Base-by-base conservation (phyloP, 2,113 vertebrate species). In the Morone saxatilis region DNA sequence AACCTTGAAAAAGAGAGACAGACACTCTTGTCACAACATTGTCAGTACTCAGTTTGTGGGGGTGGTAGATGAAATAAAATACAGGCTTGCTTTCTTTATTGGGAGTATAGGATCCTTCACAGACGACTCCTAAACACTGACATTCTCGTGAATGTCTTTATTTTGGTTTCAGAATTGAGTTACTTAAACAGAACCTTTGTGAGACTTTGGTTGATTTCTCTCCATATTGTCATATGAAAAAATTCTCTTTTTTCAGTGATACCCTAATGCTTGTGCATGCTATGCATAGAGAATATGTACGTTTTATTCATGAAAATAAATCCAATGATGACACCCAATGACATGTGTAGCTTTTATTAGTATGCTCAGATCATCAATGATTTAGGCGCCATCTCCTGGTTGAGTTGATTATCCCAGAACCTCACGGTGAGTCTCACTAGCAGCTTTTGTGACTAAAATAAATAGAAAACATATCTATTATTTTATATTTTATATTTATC, bases 311-410 rank as follows among this genome's bases (percentile, higher is more conserved):
- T 51, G 2, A 38, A 47, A 81, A 50, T 43, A 59, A n/a, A 31
- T 31, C 31, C 31, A 31, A 31, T 31, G 60, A 25, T 11, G n/a
- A 59, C 45, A 68, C 36, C 40, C 10, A 70, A 31, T 45, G 1
- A 48, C 36, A n/a, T 70, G 0, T 20, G 12, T 12, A 69, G 19
- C n/a, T 65, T 59, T n/a, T 38, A 36, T 25, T 62, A 20, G 62
- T 63, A 51, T 63, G 22, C 8, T 70, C 5, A 14, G 10, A 22
- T 60, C 3, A 1, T 8, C 43, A 25, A 40, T 47, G 85, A 5
- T 67, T 88, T 79, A 76, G 80, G 82, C 90, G 89, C 94, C 93
- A 91, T 77, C 94, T 94, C 38, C 83, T 93, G 94, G 88, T 87
- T 11, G 45, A 4, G 54, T 0, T 63, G 4, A 5, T 47, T 17